A percentile compares a stretch with the other conserved stretches of the same genome.
Conservation (phyloP, 2,888 invertebrate species). For the Hipparchia semele region DNA sequence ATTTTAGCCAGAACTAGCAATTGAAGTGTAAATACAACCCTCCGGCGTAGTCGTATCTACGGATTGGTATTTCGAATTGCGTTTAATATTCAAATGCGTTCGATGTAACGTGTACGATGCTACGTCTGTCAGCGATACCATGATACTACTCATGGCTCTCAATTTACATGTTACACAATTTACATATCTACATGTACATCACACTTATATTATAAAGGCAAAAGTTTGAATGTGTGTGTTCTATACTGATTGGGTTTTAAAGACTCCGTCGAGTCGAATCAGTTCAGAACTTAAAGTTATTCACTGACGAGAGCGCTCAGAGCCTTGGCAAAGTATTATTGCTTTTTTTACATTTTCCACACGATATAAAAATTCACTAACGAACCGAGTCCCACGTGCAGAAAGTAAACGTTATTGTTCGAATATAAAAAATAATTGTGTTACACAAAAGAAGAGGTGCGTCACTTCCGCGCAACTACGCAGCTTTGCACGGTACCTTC, state of each 20-base stretch:
- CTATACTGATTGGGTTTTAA: no score
- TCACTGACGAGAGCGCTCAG: no score
- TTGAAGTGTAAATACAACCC: not conserved
- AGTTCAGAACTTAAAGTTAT: not conserved
- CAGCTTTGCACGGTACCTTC: constrained; percentile 1
- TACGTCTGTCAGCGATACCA: constrained; percentile 34
- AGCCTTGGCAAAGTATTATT: no score
- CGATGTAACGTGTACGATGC: constrained; percentile 39
- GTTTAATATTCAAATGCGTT: constrained; percentile 56
- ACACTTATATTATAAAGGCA: no score
- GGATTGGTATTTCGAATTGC: constrained; percentile 34
- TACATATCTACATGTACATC: no score
- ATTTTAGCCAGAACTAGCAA: not conserved
- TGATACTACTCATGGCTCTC: constrained; percentile 27
- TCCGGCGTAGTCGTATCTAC: not conserved
- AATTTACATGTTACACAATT: no score
- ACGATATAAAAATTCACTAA: constrained; percentile 7
- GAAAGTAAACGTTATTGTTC: constrained; percentile 11
- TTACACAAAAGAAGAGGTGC: constrained; percentile 14
- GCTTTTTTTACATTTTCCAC: not conserved
- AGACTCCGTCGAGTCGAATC: no score
- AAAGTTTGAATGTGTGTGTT: no score
- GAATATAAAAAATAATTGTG: constrained; percentile 15
- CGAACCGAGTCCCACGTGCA: constrained; percentile 1
- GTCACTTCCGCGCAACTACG: constrained; percentile 19